phyloP scores from a whole-genome alignment of 2,113 vertebrate species.

The Nothocercus nigrocapillus region DNA sequence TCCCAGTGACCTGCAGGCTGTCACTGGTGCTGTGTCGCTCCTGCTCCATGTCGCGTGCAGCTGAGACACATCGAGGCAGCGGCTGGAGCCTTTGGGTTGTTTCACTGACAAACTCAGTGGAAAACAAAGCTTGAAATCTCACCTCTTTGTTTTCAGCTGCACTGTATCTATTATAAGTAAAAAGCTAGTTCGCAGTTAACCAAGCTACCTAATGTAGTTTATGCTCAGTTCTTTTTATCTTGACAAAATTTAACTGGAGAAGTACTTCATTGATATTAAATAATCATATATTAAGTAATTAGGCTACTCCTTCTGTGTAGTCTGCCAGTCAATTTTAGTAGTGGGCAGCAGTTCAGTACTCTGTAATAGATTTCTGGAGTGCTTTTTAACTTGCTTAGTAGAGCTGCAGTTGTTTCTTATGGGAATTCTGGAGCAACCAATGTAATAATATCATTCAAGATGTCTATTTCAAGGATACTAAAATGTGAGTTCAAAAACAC shows the following conservation, averaged over 20 bases:
- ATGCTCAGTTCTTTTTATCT: not conserved
- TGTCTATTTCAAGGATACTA: not conserved
- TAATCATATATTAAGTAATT: not conserved
- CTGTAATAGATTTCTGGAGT: not conserved
- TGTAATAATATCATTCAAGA: not conserved
- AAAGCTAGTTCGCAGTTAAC: not conserved
- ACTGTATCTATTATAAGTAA: not conserved
- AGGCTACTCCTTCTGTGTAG: not conserved
- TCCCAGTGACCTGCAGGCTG: not conserved
- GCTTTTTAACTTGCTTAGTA: not conserved
- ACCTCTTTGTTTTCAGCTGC: not conserved
- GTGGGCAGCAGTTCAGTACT: too few relatives aligned
- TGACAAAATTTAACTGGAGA: not conserved
- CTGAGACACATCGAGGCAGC: too few relatives aligned
- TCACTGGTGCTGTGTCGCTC: rapidly evolving
- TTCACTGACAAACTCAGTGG: not conserved
- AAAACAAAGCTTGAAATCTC: not conserved
- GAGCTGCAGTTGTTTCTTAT: not conserved
- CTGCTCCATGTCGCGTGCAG: rapidly evolving
- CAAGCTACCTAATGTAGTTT: not conserved
- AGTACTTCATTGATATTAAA: not conserved
- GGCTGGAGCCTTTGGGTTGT: not conserved
- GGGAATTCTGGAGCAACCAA: not conserved
- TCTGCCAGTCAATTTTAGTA: too few relatives aligned
- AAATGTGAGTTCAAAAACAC: too few relatives aligned